phyloP scores from a whole-genome alignment of 2,113 vertebrate species.

The Microcebus lehilahytsara region DNA sequence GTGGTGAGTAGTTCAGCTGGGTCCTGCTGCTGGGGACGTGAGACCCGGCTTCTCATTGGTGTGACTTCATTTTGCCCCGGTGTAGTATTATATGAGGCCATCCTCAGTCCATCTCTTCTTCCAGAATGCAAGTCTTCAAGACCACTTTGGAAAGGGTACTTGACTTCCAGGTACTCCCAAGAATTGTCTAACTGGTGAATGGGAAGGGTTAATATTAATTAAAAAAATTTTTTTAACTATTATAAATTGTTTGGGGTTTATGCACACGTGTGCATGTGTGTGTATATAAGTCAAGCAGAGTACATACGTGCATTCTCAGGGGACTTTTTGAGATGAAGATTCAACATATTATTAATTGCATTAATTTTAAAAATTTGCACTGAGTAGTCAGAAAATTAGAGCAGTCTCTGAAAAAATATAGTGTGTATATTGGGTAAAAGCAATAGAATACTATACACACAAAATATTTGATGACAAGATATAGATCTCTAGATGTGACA shows the following conservation, averaged over 20 bases:
- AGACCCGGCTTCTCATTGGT: not conserved
- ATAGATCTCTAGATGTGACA: not conserved
- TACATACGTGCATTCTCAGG: not conserved
- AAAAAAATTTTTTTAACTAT: not conserved
- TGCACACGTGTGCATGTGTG: not conserved
- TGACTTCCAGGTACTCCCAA: not conserved
- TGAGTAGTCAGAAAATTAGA: not conserved
- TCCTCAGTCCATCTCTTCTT: not conserved
- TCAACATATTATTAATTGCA: not conserved
- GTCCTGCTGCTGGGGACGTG: not conserved
- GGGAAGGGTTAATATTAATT: not conserved
- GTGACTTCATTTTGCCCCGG: not conserved
- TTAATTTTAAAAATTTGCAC: not conserved
- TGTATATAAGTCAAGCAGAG: not conserved
- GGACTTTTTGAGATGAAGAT: not conserved
- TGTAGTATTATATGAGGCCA: not conserved
- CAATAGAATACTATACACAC: not conserved
- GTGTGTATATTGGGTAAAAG: not conserved
- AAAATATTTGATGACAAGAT: not conserved
- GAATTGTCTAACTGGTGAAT: not conserved
- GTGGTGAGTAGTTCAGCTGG: slow-evolving; percentile 43
- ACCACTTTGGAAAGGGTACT: not conserved
- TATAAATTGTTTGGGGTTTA: not conserved
- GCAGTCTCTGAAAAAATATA: not conserved
- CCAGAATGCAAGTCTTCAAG: not conserved